These are phyloP conservation scores for Notarius lentiginosus DNA, from an alignment of 2,113 vertebrate species.

Conservation along the genomic window DNA sequence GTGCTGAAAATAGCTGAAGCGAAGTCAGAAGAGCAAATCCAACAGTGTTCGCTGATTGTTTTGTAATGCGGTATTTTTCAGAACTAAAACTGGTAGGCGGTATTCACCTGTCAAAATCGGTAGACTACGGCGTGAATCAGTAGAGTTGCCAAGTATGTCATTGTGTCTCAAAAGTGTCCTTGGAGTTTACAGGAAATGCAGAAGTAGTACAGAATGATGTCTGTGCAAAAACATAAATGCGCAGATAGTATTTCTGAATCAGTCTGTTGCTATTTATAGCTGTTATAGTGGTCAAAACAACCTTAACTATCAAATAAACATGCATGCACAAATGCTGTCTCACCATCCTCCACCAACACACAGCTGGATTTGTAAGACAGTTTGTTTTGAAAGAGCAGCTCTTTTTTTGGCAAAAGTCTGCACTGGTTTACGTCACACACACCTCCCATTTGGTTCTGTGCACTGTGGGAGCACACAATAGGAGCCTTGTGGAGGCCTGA, in stretches of 20 bases:
- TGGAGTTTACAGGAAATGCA: neutral
- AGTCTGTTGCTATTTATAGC: conserved; percentile 20
- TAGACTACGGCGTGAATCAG: too few species aligned
- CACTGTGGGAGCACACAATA: conserved; percentile 57
- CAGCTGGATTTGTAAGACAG: conserved; percentile 40
- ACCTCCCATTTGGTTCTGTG: conserved; percentile 43
- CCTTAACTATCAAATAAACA: conserved; percentile 27
- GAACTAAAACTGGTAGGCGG: too few species aligned
- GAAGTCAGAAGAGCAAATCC: too few species aligned
- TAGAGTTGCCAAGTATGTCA: neutral
- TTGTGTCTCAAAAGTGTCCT: neutral
- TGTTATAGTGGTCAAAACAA: conserved; percentile 5
- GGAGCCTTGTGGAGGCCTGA: conserved; percentile 62
- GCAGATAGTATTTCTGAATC: neutral
- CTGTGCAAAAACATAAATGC: neutral
- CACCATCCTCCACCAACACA: conserved; percentile 14
- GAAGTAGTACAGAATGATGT: neutral
- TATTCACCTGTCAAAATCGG: too few species aligned
- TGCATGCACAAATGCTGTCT: conserved; percentile 12
- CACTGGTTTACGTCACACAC: conserved; percentile 46
- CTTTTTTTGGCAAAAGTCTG: conserved; percentile 24
- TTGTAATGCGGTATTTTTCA: too few species aligned
- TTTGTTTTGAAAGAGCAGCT: conserved; percentile 59
- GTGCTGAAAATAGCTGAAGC: too few species aligned
- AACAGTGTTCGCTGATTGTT: too few species aligned